Base-by-base conservation (phyloP, 2,113 vertebrate species). In the Ptilorrhoa leucosticta region DNA sequence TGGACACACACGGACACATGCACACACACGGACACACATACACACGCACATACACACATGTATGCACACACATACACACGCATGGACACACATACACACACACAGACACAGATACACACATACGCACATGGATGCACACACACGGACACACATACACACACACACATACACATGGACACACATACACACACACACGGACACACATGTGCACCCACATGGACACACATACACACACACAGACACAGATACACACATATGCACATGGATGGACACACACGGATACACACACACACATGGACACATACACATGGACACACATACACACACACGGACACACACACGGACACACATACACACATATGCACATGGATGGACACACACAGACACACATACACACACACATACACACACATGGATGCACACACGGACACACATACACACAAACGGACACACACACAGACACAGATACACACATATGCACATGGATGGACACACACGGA, bases 1-100 rank as follows among this genome's bases (percentile, higher is more conserved):
- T 15, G 7, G 11, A 7, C 19, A 6, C 8, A 10, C 26, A 13
- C 6, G 5, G n/a, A n/a, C n/a, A n/a, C n/a, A n/a, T n/a, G n/a
- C 4, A 71, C 48, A 39, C 24, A 60, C 15, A 27, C 4, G 24
- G 35, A 10, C 37, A 7, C 11, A n/a, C n/a, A n/a, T n/a, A n/a
- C n/a, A 9, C 31, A 45, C 4, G 27, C 35, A 9, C 35, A 5
- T 7, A 15, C 39, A n/a, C n/a, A n/a, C n/a, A n/a, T n/a, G n/a
- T n/a, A 7, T 6, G 7, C 13, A 6, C 40, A 13, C 13, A 5
- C 18, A 11, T 22, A 42, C 15, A 20, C 33, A 60, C 58, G 23
- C 30, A 45, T 15, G 7, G 11, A 7, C 19, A 6, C 8, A 10
- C 26, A 13, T 4, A 7, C 4, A 71, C 48, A 39, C 24, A 60